phyloP scores from a whole-genome alignment of 2,113 vertebrate species.

The Cavia aperea region DNA sequence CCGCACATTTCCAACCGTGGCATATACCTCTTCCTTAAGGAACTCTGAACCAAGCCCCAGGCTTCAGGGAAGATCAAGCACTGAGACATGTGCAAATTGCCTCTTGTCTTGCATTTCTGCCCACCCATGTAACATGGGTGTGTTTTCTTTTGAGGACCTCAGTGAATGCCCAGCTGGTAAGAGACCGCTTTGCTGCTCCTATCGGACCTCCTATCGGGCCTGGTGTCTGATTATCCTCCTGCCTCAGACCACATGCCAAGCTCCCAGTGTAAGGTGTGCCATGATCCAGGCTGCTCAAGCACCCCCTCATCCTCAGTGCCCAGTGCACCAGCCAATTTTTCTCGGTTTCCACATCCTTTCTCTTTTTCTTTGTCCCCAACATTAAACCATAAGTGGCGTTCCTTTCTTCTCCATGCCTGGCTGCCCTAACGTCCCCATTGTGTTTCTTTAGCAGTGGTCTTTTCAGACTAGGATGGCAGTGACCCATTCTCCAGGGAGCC shows the following conservation, averaged over 20 bases:
- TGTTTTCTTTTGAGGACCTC: neutral
- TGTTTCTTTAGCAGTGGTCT: conserved; percentile 85
- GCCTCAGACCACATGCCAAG: conserved; percentile 43
- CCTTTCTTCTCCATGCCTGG: conserved; percentile 80
- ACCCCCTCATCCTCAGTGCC: conserved; percentile 59
- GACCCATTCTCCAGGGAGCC: conserved; percentile 83
- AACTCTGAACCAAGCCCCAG: neutral
- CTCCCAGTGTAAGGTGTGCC: conserved; percentile 55
- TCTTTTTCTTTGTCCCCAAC: conserved; percentile 81
- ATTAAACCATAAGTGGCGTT: conserved; percentile 85
- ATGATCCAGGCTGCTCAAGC: conserved; percentile 70
- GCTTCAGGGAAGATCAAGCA: neutral
- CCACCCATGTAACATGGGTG: neutral
- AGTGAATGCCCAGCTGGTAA: fast-evolving
- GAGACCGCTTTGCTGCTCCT: neutral
- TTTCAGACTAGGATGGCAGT: conserved; percentile 81
- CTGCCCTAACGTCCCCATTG: conserved; percentile 86
- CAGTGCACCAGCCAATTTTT: conserved; percentile 75
- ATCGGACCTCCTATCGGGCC: neutral
- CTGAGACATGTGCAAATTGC: neutral
- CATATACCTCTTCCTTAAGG: neutral
- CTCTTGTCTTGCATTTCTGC: fast-evolving
- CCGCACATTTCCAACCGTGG: neutral
- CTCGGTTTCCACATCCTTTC: conserved; percentile 79
- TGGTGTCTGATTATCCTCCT: conserved; percentile 37